Base-by-base conservation (phyloP, 2,888 invertebrate genomes). In the Crossocerus cetratus region DNA sequence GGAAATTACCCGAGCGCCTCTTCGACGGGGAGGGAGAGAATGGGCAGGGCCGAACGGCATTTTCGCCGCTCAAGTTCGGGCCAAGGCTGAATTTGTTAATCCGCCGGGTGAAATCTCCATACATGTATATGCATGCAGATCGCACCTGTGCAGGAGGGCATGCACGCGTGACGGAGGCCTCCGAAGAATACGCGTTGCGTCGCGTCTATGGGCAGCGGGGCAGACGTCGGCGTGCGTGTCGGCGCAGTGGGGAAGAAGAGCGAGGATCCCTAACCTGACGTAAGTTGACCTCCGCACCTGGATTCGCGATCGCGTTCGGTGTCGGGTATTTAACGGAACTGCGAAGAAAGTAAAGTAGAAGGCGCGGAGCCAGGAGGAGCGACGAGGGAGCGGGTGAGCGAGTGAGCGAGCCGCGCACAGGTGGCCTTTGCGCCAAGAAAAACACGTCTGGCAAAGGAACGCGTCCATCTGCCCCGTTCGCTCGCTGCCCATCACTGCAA, bases 211-310 rank as follows among this genome's bases (percentile, higher is more conserved):
- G 11, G 32, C 32, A 32, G 32, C 2, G 23, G 23, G 23, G 11
- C 32, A 23, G 32, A 22, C 55, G 3, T n/a, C n/a, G 32, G 11
- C 8, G 32, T 32, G 1, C 32, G 8, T 4, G 32, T 4, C 32
- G 32, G 53, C 5, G 49, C 49, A 59, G 74, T 61, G 22, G 70
- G 69, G 76, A 72, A 74, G 80, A 59, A 69, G 32, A 68, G 66
- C 56, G 55, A 65, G 71, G 76, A 86, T 84, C 88, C 87, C 86
- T 88, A 87, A 88, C 88, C 88, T 87, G 85, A 83, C 86, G 84
- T 86, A 87, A 88, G 85, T 84, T 87, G 88, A 88, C 87, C 88
- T 86, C 87, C 83, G 86, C 85, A 85, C 84, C 83, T 86, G 84
- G 83, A 86, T 85, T 84, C 85, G 86, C 84, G 81, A 80, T 81